Conservation (phyloP, 2,888 invertebrate species). For the Apeira syringaria region DNA sequence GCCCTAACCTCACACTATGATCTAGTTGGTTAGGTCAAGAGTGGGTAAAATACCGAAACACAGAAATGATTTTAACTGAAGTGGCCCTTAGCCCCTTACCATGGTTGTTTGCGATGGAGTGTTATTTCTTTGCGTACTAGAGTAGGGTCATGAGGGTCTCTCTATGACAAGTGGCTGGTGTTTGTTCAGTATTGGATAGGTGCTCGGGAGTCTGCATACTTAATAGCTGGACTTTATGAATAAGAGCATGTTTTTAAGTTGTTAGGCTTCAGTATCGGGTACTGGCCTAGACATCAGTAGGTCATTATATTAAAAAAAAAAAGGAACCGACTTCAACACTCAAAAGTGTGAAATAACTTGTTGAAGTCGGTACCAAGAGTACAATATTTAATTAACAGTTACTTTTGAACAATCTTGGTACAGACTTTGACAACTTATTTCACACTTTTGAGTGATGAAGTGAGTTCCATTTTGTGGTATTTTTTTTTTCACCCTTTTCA, state of each 20-base stretch:
- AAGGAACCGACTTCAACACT: background rate
- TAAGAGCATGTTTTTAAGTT: background rate
- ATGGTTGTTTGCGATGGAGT: slow-evolving; percentile 52
- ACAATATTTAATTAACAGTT: too few species aligned
- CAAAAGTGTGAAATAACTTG: background rate
- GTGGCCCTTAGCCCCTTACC: slow-evolving; percentile 48
- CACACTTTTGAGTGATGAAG: too few species aligned
- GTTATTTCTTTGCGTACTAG: slow-evolving; percentile 41
- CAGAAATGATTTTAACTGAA: slow-evolving; percentile 73
- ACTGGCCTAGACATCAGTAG: too few species aligned
- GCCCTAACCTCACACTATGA: slow-evolving; percentile 12
- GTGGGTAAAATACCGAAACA: slow-evolving; percentile 46
- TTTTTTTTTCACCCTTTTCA: too few species aligned
- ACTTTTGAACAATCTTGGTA: too few species aligned
- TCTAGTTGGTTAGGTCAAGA: slow-evolving; percentile 25
- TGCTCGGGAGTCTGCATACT: slow-evolving; percentile 7
- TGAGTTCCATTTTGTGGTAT: too few species aligned
- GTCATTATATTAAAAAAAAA: too few species aligned
- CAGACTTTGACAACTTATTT: too few species aligned
- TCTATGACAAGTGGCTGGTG: slow-evolving; percentile 18
- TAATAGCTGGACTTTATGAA: slow-evolving; percentile 1
- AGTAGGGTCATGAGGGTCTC: slow-evolving; percentile 22
- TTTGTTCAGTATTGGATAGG: slow-evolving; percentile 20
- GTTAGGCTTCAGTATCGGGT: too few species aligned
- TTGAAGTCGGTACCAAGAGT: background rate